Percentiles rank a stretch among this genome's conserved stretches.
These are phyloP conservation scores for Synergus umbraculus DNA, from an alignment of 2,888 invertebrate species.

Conservation along the genomic window DNA sequence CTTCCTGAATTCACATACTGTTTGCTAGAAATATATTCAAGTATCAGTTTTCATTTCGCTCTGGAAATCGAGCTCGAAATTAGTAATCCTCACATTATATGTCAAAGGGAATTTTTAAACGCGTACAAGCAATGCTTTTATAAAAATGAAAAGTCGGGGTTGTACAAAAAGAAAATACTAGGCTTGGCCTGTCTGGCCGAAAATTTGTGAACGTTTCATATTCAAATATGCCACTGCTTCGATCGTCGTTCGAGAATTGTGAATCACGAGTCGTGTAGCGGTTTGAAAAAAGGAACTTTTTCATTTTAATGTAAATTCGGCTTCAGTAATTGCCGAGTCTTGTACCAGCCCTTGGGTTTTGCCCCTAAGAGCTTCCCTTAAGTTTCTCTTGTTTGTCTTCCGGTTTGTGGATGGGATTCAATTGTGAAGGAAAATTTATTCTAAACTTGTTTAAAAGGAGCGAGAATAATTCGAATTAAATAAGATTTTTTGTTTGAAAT, in stretches of 20 bases:
- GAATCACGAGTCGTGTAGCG: slow-evolving; percentile 32
- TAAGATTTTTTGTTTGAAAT: background rate
- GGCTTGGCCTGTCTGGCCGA: slow-evolving; percentile 11
- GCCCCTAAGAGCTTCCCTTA: slow-evolving; percentile 42
- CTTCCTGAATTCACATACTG: background rate
- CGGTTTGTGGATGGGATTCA: slow-evolving; percentile 40
- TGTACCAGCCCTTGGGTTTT: slow-evolving; percentile 36
- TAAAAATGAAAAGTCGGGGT: background rate
- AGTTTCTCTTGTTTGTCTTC: slow-evolving; percentile 53
- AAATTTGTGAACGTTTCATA: slow-evolving; percentile 48
- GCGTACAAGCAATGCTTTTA: background rate
- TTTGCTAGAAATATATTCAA: background rate
- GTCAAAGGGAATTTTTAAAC: background rate
- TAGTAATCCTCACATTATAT: background rate
- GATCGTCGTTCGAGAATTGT: slow-evolving; percentile 48
- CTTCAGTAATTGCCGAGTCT: slow-evolving; percentile 54
- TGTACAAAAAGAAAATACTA: slow-evolving; percentile 9
- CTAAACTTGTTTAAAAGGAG: slow-evolving; percentile 6
- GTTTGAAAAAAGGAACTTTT: slow-evolving; percentile 43
- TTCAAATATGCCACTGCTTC: slow-evolving; percentile 50
- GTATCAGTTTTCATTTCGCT: background rate
- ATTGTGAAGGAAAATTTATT: background rate
- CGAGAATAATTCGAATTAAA: background rate
- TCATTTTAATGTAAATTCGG: slow-evolving; percentile 58
- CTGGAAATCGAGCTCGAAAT: background rate